Base-by-base conservation (phyloP, 2,888 invertebrate species). In the Cephalotes varians region DNA sequence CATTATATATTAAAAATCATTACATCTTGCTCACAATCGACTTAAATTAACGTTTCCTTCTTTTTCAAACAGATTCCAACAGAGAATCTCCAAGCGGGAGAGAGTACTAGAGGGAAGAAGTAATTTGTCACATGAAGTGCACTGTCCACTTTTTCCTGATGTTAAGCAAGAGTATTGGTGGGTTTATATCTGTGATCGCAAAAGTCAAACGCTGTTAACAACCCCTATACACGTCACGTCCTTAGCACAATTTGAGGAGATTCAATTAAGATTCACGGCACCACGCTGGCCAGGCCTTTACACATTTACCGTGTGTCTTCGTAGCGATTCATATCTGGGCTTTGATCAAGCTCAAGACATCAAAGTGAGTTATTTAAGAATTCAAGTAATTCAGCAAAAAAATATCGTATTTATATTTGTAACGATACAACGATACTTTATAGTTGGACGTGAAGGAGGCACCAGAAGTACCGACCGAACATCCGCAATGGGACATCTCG, bases 101-200 rank as follows among this genome's bases (percentile, higher is more conserved):
- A 97, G 98, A 88, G 96, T 96, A 21, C 95, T 99, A 56, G 99
- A 99, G 94, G 98, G 99, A 7, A 98, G 98, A 93, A 98, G 98
- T 65, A 98, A 98, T 95, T 96, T 97, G 90, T 99, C 99, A 18
- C 99, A 99, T 94, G 96, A 97, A n/a, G 99, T 99, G 37, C 99
- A 99, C 95, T 98, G 98, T 95, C 99, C 99, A 0, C 97, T 97
- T 94, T 99, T 98, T 95, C 99, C 99, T 5, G 97, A 97, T 94
- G 97, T 97, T 93, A 99, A 99, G 94, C 99, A 99, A 94, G 99
- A 99, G 95, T 99, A 98, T 95, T 99, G 99, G 99, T 99, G 99
- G 99, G 97, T 99, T 88, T 99, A 99, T 95, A 97, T 99, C 91
- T 98, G 98, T 95, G 99, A 99, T 95, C 97, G 98, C 91, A 99